These are phyloP conservation scores for Vulpes lagopus DNA, from an alignment of 2,113 vertebrate species.

Conservation along the genomic window DNA sequence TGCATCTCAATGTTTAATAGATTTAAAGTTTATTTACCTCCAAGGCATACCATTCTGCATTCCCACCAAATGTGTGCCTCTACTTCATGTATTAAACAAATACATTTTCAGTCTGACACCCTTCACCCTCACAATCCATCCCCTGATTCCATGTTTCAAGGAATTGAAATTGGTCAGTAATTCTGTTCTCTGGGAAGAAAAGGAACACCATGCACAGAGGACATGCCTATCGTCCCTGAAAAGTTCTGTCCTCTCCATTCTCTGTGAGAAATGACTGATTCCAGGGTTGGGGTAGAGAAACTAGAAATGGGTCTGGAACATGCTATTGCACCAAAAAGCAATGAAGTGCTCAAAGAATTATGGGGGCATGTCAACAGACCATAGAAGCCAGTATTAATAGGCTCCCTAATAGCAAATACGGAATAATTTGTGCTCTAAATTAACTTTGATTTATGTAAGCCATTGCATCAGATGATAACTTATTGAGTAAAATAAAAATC, in stretches of 20 bases:
- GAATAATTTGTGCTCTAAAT: background rate
- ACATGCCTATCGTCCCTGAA: background rate
- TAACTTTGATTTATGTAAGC: background rate
- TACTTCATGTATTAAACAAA: background rate
- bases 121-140: background rate
- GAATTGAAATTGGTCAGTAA: background rate
- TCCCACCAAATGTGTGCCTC: background rate
- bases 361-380: background rate
- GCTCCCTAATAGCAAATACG: background rate
- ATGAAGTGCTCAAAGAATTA: background rate
- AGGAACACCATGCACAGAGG: background rate
- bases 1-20: constrained; percentile 42
- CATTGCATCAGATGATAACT: background rate
- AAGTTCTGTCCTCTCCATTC: background rate
- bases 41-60: background rate
- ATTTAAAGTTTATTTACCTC: background rate
- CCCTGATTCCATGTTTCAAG: background rate
- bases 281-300: background rate
- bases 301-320: background rate
- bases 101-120: background rate
- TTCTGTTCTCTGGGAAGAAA: background rate
- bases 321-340: background rate
- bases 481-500: constrained; percentile 2
- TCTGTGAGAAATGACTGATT: background rate
- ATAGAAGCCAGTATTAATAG: background rate